Percentiles rank a stretch among this genome's conserved stretches.
These are phyloP conservation scores for Cherax destructor DNA, from an alignment of 1,140 invertebrate species.

Conservation along the genomic window DNA sequence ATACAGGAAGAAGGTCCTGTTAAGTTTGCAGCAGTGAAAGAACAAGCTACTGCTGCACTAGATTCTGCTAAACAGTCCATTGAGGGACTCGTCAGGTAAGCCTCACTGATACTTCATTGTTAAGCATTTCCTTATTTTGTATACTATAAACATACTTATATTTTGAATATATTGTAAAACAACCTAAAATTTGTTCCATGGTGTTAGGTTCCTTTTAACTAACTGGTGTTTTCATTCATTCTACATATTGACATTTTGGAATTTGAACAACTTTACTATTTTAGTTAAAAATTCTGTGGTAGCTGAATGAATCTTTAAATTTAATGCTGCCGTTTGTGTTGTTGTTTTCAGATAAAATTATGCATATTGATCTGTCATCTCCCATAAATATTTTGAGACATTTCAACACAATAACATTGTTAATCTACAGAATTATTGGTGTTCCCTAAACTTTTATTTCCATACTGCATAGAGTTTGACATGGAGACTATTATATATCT, in stretches of 20 bases:
- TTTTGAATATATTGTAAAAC: not conserved
- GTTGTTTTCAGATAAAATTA: too few relatives aligned
- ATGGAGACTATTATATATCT: too few relatives aligned
- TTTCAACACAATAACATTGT: too few relatives aligned
- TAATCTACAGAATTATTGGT: too few relatives aligned
- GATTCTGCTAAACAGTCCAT: slow-evolving; percentile 48
- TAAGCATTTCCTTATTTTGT: not conserved
- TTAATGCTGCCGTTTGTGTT: too few relatives aligned
- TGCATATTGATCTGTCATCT: too few relatives aligned
- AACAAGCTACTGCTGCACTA: slow-evolving; percentile 30
- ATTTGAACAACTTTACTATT: not conserved
- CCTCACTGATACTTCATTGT: not conserved
- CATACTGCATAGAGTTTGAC: too few relatives aligned
- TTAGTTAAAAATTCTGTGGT: not conserved
- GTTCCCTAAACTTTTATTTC: too few relatives aligned
- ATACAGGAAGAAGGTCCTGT: slow-evolving; percentile 51
- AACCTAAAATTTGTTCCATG: not conserved
- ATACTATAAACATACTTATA: not conserved
- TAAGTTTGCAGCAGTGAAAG: slow-evolving; percentile 32
- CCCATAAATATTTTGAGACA: too few relatives aligned
- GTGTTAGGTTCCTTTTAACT: too few relatives aligned
- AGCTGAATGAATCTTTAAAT: too few relatives aligned
- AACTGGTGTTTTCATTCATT: too few relatives aligned
- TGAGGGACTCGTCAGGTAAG: slow-evolving; percentile 53
- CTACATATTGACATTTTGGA: not conserved